A percentile compares a stretch with the other conserved stretches of the same genome.
Evolutionary conservation across 2,888 invertebrate genomes (phyloP).

Genomic region (Escarpia spicata): DNA sequence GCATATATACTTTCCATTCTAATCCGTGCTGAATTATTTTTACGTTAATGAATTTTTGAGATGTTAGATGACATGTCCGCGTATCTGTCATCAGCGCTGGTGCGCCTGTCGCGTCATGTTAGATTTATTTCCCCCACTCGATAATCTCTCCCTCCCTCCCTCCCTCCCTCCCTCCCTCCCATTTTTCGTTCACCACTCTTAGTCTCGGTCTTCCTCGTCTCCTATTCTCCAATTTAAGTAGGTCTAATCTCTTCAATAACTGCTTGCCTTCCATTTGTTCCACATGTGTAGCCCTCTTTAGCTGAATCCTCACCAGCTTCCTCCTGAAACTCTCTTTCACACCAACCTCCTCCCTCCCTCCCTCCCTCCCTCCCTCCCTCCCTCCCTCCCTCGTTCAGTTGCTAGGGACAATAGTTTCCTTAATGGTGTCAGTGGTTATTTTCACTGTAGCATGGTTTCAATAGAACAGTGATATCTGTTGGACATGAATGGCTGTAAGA

Average conservation of each 20-base stretch:
- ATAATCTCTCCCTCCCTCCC: not conserved
- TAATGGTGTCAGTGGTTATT: no score
- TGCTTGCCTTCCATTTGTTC: not conserved
- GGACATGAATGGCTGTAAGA: no score
- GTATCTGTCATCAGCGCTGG: not conserved
- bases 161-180: not conserved
- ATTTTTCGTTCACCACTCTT: not conserved
- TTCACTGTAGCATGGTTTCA: no score
- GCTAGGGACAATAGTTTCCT: no score
- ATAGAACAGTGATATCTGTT: no score
- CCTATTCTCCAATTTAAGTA: not conserved
- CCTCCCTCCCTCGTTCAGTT: not conserved
- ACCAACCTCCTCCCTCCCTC: not conserved
- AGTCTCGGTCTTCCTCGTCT: not conserved
- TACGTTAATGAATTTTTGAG: not conserved
- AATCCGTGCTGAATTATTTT: not conserved
- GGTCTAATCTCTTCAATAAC: not conserved
- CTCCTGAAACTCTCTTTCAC: no score
- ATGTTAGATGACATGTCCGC: not conserved
- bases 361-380: conserved; percentile 19
- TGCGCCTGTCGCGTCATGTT: not conserved
- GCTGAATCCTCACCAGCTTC: no score
- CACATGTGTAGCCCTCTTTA: not conserved
- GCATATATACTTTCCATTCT: not conserved
- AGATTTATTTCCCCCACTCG: not conserved